Evolutionary conservation across 2,797 vertebrate species (phyloP).

Genomic region (Acridotheres tristis): DNA sequence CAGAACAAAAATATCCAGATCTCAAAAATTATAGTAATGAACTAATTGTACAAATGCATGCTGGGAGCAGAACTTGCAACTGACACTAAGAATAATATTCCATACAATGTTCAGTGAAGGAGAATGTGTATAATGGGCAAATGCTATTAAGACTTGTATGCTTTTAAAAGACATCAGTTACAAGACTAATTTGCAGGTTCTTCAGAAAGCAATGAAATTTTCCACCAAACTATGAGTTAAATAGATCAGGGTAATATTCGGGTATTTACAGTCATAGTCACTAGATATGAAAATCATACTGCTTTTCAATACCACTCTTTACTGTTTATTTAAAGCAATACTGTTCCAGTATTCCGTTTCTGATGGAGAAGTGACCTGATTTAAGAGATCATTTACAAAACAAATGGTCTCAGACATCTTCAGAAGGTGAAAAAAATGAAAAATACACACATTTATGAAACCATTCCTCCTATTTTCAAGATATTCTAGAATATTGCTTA

Average conservation of each 20-base stretch:
- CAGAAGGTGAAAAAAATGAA: not conserved
- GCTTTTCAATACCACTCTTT: not conserved
- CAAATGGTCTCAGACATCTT: not conserved
- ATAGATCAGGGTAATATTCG: not conserved
- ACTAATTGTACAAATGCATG: not conserved
- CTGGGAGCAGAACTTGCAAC: not conserved
- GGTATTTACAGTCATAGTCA: not conserved
- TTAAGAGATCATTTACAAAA: constrained; percentile 7
- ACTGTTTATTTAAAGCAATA: not conserved
- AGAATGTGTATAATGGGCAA: not conserved
- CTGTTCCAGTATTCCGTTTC: not conserved
- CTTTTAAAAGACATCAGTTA: not conserved
- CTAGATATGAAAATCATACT: not conserved
- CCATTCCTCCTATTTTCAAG: not conserved
- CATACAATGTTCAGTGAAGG: not conserved
- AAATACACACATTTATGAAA: not conserved
- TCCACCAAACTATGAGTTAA: not conserved
- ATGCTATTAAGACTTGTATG: not conserved
- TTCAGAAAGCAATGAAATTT: not conserved
- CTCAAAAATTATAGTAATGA: not conserved
- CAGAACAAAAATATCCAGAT: not conserved
- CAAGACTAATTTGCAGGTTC: not conserved
- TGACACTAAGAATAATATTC: not conserved
- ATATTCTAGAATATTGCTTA: not conserved
- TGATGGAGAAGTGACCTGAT: not conserved